These are phyloP conservation scores for Enteromius treurensis DNA, from an alignment of 2,797 vertebrate species.

Conservation along the genomic window DNA sequence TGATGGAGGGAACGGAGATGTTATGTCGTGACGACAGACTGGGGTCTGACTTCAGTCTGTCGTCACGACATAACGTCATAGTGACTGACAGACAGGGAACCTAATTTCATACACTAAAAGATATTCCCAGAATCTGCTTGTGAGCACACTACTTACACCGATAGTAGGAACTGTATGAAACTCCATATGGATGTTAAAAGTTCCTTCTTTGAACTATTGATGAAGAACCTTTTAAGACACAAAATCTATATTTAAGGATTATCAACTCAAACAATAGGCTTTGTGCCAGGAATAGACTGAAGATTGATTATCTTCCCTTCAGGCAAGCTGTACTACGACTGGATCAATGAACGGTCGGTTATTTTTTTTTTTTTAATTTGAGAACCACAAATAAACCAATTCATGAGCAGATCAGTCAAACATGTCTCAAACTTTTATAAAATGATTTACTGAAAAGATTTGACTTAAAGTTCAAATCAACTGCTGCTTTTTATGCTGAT, in stretches of 20 bases:
- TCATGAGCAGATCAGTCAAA: not conserved
- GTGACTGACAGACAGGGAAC: no score
- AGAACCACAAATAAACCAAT: not conserved
- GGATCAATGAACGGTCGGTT: no score
- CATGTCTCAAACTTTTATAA: not conserved
- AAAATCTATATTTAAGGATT: not conserved
- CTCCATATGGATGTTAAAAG: not conserved
- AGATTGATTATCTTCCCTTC: not conserved
- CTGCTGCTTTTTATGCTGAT: not conserved
- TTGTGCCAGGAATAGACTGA: not conserved
- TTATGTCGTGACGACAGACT: no score
- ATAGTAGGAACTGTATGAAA: not conserved
- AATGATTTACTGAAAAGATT: not conserved
- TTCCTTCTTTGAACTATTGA: not conserved
- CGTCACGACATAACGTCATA: no score
- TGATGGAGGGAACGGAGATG: no score
- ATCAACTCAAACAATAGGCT: not conserved
- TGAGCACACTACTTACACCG: not conserved
- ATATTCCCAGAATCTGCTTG: not conserved
- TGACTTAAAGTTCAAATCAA: not conserved
- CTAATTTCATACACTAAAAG: not conserved
- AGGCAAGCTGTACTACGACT: not conserved
- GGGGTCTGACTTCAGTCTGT: no score
- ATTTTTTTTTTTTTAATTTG: no score
- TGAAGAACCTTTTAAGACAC: not conserved